Base-by-base conservation (phyloP, 2,113 vertebrate genomes). In the Dolichotis patagonum region DNA sequence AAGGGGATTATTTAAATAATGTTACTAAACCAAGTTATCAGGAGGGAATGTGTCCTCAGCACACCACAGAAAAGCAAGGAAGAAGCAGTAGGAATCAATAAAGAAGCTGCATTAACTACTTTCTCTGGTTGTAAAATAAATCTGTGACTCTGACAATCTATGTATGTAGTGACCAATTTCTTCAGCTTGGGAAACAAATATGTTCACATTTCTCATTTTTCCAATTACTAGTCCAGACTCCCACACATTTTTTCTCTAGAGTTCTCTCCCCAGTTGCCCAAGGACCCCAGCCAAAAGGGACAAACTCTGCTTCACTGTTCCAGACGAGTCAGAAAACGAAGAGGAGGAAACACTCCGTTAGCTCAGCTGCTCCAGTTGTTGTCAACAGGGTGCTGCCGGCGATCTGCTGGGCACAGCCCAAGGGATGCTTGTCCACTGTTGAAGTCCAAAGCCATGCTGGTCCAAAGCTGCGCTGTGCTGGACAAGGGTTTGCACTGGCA, bases 131-230 rank as follows among this genome's bases (percentile, higher is more conserved):
- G 60, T 63, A 62, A 84, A 80, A 38, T n/a, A 49, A 46, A 85
- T 80, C 83, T 41, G 28, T 38, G 62, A 93, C 62, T 89, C 54
- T 65, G 69, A 91, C 43, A 85, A 17, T 12, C 60, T 58, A 52
- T 54, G 3, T 38, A 67, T 67, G 35, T 16, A 86, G 38, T 78
- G 75, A 52, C 24, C 46, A 67, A 6, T 67, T 75, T 93, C 38
- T 95, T 46, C 24, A 97, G 38, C 38, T 71, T 67, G 32, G 41
- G 38, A 60, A 65, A n/a, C 19, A 65, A 90, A 52, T 52, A 32
- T 46, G 24, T 60, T 85, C 38, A 62, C 35, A 20, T 54, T 73
- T 85, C 62, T 91, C 35, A 56, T 69, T 83, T 97, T 96, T 88
- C 78, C 73, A 77, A 24, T 75, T 60, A 46, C 35, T 32, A 75